Percentiles rank a stretch among this genome's conserved stretches.
Evolutionary conservation across 2,797 vertebrate genomes (phyloP).

Genomic region (Takifugu ocellatus): DNA sequence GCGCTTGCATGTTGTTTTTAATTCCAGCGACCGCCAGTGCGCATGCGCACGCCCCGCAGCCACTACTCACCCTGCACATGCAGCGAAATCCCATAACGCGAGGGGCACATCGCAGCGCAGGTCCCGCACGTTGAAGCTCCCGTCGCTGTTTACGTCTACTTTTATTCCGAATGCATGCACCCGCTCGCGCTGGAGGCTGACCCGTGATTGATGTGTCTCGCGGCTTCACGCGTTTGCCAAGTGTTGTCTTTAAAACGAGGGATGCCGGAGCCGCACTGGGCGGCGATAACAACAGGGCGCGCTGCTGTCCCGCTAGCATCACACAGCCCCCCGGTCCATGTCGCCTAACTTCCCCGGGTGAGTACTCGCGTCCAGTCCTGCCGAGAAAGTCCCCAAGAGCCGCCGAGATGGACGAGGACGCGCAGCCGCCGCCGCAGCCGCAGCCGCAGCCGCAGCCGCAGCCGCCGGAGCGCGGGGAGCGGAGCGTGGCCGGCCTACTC

Average conservation of each 20-base stretch:
- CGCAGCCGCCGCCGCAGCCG: conserved; percentile 37
- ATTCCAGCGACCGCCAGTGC: conserved; percentile 21
- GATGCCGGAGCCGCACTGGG: conserved; percentile 54
- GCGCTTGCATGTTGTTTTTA: conserved; percentile 40
- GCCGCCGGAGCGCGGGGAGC: conserved; percentile 66
- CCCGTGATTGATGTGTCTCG: conserved; percentile 3
- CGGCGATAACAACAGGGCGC: conserved; percentile 58
- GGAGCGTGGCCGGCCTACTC: conserved; percentile 81
- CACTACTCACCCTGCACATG: conserved; percentile 60
- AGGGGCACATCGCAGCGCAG: conserved; percentile 32
- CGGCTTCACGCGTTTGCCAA: conserved; percentile 6
- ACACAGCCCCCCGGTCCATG: conserved; percentile 47
- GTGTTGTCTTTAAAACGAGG: conserved; percentile 30
- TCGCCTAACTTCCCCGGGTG: conserved; percentile 31
- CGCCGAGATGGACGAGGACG: conserved; percentile 84
- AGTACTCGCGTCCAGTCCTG: conserved; percentile 27
- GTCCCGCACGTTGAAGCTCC: conserved; percentile 2
- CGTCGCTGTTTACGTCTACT: conserved; percentile 7
- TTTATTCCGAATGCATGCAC: conserved; percentile 8
- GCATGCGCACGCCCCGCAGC: conserved; percentile 54
- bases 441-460: conserved; percentile 34
- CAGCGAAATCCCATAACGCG: conserved; percentile 54
- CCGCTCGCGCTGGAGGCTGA: not conserved
- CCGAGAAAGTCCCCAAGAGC: conserved; percentile 31
- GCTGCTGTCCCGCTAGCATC: conserved; percentile 60